These are phyloP conservation scores for Rhagonycha fulva DNA, from an alignment of 2,888 invertebrate genomes.

Conservation along the genomic window DNA sequence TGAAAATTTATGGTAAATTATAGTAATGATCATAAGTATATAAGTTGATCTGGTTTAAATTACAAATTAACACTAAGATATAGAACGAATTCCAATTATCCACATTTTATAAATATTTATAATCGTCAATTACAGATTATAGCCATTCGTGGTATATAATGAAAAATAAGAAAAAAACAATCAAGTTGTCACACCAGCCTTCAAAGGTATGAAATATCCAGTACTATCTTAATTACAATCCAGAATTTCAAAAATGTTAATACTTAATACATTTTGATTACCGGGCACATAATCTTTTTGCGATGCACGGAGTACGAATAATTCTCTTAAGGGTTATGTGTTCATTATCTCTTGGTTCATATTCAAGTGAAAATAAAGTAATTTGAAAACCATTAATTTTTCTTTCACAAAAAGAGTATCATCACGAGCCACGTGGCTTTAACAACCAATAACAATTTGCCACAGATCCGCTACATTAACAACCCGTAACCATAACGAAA, in stretches of 20 bases:
- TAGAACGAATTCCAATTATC: conserved; percentile 12
- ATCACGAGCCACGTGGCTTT: conserved; percentile 51
- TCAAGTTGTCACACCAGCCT: conserved; percentile 1
- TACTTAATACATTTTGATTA: neutral
- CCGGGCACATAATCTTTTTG: neutral
- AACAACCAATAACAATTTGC: conserved; percentile 56
- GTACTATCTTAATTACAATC: neutral
- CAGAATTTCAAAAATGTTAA: conserved; percentile 1
- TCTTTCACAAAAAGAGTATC: conserved; percentile 37
- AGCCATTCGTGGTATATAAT: neutral
- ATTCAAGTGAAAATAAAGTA: conserved; percentile 21
- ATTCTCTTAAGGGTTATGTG: neutral
- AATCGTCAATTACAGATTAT: neutral
- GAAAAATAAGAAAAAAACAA: neutral
- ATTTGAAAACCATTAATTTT: conserved; percentile 27
- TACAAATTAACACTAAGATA: conserved; percentile 13
- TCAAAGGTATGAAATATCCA: neutral
- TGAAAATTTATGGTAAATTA: neutral
- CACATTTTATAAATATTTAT: conserved; percentile 14
- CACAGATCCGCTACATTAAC: conserved; percentile 55
- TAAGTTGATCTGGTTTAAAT: conserved; percentile 9
- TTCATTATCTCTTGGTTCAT: neutral
- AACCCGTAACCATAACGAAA: conserved; percentile 49
- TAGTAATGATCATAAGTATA: neutral
- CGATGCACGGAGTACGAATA: neutral